Conservation (phyloP, 2,113 vertebrate genomes). For the Nyctereutes procyonoides region DNA sequence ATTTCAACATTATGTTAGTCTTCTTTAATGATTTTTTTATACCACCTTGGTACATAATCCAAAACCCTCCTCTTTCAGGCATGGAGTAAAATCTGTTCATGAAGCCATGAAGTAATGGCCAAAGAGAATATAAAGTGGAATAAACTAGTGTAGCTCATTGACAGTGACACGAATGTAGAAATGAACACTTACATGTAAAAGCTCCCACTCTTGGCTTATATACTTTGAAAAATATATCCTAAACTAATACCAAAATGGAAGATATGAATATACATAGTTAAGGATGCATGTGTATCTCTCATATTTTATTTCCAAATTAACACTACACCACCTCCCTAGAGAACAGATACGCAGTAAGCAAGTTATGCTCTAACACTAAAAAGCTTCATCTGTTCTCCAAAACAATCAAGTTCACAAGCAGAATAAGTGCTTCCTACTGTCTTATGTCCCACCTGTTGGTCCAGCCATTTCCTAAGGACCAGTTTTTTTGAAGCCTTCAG, state of each 20-base stretch:
- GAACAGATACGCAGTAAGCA: background rate
- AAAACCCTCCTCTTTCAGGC: background rate
- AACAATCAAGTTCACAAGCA: background rate
- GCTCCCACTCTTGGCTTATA: background rate
- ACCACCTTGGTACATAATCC: background rate
- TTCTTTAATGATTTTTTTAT: background rate
- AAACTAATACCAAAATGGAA: background rate
- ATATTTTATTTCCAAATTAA: background rate
- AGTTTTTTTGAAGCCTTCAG: background rate
- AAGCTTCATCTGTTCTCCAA: background rate
- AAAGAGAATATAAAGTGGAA: background rate
- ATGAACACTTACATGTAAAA: background rate
- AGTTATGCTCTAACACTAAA: background rate
- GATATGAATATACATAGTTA: background rate
- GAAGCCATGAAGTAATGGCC: background rate
- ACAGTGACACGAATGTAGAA: background rate
- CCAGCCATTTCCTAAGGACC: background rate
- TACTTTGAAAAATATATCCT: background rate
- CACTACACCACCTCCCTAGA: background rate
- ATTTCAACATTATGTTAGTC: background rate
- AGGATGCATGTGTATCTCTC: background rate
- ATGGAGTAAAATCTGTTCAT: background rate
- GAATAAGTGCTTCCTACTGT: background rate
- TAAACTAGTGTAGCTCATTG: accelerated
- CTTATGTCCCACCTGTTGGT: background rate